These are phyloP conservation scores for Cotesia chilonis DNA, from an alignment of 1,140 invertebrate genomes.

Conservation along the genomic window DNA sequence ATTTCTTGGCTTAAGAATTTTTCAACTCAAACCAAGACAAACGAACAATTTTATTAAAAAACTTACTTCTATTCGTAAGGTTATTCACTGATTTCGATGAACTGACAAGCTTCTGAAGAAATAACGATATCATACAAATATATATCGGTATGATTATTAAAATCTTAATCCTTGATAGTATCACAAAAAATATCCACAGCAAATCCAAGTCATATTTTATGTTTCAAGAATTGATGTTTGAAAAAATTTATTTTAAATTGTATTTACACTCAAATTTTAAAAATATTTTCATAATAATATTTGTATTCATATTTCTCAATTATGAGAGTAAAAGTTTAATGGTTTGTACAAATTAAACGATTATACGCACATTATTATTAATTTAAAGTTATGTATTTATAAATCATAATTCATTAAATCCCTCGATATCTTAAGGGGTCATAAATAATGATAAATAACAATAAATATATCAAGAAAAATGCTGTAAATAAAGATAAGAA, in stretches of 20 bases:
- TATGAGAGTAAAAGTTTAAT: background rate
- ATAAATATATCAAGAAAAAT: background rate
- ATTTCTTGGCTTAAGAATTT: too few species aligned
- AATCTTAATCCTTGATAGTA: slow-evolving; percentile 31
- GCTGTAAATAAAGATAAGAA: slow-evolving; percentile 4
- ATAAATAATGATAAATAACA: slow-evolving; percentile 30
- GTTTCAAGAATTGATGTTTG: too few species aligned
- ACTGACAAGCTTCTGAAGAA: slow-evolving; percentile 1
- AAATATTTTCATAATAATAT: too few species aligned
- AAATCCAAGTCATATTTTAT: background rate
- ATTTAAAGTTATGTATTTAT: slow-evolving; percentile 1
- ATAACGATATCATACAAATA: slow-evolving; percentile 4
- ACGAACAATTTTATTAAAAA: background rate
- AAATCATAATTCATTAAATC: slow-evolving; percentile 3
- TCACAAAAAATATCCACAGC: slow-evolving; percentile 2
- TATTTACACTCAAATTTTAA: too few species aligned
- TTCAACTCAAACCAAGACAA: too few species aligned
- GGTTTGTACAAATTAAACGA: background rate
- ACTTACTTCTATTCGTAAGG: background rate
- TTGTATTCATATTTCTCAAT: background rate
- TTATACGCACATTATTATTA: background rate
- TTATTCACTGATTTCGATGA: background rate
- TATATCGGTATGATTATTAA: slow-evolving; percentile 16
- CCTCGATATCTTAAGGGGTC: slow-evolving; percentile 17
- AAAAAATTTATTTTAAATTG: too few species aligned